Evolutionary conservation across 2,113 vertebrate species (phyloP), one percentile per base, ranked within the genome.

Genomic region (Sander vitreus): DNA sequence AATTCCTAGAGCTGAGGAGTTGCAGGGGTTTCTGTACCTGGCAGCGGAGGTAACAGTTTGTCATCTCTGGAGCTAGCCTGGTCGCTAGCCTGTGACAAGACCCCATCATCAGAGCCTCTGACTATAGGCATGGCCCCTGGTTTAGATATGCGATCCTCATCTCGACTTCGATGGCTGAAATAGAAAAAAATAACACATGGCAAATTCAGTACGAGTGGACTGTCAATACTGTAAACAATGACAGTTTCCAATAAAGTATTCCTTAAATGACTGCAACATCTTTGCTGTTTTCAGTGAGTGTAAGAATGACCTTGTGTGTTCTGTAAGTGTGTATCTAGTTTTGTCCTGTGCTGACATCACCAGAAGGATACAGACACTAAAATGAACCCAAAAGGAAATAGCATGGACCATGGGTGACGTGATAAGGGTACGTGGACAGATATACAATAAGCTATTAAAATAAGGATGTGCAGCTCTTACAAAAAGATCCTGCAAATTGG

Each of bases 101-200:
- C 78, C 0, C 88, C 90, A 2, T 93, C 97, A 72, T 98, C 97
- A 51, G 87, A 73, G 57, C 92, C 96, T 92, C 97, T 99, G 33
- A 97, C 95, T 14, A 97, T 97, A 58, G 98, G 97, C 27, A 97
- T 23, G 14, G 94, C 87, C 65, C 96, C 97, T 1, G 96, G 95
- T 89, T 99, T 99, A 48, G 96, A 94, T 84, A 93, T 62, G 74
- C 95, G 96, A 19, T 99, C 97, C 53, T 99, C 98, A 75, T 99
- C 97, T 94, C 96, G 96, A 94, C 96, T 98, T 89, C 97, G 96
- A 91, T 96, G 96, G 91, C 97, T 99, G 33, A 64, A 91, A 87
- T 39, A 62, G 78, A 60, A 7, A 57, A 75, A 66, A 84, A 55
- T n/a, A 47, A 69, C 14, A 65, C 1, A 12, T 3, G 16, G 6